These are phyloP conservation scores for Tangara arthus DNA, from an alignment of 2,797 vertebrate species.

Conservation along the genomic window DNA sequence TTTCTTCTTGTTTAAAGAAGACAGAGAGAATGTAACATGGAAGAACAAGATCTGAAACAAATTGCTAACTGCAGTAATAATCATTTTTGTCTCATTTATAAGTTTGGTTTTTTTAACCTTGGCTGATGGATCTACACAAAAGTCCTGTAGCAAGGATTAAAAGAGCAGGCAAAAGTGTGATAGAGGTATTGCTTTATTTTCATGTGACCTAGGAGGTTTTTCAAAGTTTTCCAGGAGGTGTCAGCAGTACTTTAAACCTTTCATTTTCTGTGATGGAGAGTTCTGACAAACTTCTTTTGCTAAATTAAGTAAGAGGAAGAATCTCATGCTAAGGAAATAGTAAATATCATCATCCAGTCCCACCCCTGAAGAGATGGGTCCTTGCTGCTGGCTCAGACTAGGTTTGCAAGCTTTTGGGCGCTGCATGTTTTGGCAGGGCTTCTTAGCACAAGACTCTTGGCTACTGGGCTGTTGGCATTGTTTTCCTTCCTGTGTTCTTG, in stretches of 20 bases:
- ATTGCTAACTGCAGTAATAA: neutral
- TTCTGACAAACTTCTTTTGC: neutral
- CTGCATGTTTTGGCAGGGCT: neutral
- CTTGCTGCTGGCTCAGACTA: neutral
- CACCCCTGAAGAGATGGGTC: neutral
- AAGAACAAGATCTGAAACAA: neutral
- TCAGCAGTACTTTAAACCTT: constrained; percentile 50
- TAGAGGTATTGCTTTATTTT: neutral
- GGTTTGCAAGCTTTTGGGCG: neutral
- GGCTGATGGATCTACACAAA: neutral
- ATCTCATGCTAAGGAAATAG: neutral
- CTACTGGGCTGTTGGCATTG: neutral
- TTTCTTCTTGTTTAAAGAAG: constrained; percentile 9
- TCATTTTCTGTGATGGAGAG: neutral
- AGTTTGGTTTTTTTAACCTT: neutral
- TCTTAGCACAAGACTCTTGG: neutral
- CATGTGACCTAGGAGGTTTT: neutral
- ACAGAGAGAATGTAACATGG: neutral
- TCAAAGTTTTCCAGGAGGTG: constrained; percentile 43
- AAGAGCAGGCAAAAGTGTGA: neutral
- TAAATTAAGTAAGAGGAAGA: neutral
- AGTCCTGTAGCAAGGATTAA: neutral
- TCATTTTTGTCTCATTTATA: neutral
- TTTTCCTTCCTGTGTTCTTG: neutral
- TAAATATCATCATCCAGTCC: neutral